Percentiles rank a stretch among this genome's conserved stretches.
These are phyloP conservation scores for Euphonia xanthogaster DNA, from an alignment of 2,797 vertebrate species.

Conservation along the genomic window DNA sequence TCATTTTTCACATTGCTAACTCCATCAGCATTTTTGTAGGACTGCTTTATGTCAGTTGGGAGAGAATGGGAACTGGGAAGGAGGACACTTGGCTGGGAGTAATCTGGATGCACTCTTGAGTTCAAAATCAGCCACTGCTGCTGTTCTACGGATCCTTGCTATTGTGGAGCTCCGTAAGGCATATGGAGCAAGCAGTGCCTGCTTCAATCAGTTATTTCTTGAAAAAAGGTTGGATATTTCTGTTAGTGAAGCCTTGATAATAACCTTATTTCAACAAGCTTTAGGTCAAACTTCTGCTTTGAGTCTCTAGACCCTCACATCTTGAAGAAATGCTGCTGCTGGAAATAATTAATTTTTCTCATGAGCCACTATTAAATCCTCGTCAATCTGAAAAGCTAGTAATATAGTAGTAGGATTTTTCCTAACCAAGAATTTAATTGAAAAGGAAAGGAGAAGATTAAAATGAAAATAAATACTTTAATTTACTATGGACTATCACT, in stretches of 20 bases:
- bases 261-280: not conserved
- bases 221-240: not conserved
- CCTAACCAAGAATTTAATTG: not conserved
- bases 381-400: not conserved
- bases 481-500: not conserved
- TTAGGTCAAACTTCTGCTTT: not conserved
- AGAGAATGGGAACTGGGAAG: not conserved
- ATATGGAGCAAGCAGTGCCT: not conserved
- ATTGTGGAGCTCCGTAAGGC: not conserved
- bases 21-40: not conserved
- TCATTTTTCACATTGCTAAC: not conserved
- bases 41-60: not conserved
- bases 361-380: not conserved
- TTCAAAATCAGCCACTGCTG: not conserved
- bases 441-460: not conserved
- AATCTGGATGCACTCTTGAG: not conserved
- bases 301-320: not conserved
- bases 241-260: not conserved
- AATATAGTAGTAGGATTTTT: not conserved
- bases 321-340: not conserved
- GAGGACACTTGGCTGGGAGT: not conserved
- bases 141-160: not conserved
- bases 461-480: not conserved
- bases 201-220: not conserved
- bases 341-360: not conserved